phyloP scores from a whole-genome alignment of 2,888 invertebrate species.

The Cheilosia impressa region DNA sequence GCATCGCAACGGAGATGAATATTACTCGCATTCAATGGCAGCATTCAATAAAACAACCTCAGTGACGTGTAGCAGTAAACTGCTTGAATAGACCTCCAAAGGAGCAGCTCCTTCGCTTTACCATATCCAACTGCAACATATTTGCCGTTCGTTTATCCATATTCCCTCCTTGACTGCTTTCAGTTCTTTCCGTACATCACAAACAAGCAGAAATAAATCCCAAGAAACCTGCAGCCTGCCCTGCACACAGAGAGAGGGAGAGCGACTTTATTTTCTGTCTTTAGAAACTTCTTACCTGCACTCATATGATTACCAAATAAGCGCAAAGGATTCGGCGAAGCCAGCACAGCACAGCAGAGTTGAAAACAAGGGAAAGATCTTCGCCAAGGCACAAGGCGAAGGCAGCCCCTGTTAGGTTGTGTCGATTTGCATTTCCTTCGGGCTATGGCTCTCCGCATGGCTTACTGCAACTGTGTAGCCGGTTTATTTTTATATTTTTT shows the following conservation, averaged over 20 bases:
- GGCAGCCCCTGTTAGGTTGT: background rate
- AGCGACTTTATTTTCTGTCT: background rate
- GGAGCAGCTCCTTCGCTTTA: background rate
- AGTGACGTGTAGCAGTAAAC: constrained; percentile 32
- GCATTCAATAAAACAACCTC: constrained; percentile 29
- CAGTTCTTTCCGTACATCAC: background rate
- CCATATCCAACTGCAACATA: too few relatives aligned
- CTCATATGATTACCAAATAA: constrained; percentile 64
- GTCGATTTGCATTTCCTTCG: constrained; percentile 39
- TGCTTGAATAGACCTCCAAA: constrained; percentile 22
- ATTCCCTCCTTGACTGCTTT: background rate
- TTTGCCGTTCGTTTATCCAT: constrained; percentile 3
- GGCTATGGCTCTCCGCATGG: constrained; percentile 1
- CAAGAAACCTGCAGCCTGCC: background rate
- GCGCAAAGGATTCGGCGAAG: constrained; percentile 43
- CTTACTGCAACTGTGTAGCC: constrained; percentile 31
- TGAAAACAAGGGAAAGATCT: constrained; percentile 30
- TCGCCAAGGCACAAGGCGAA: background rate
- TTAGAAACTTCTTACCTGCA: constrained; percentile 51
- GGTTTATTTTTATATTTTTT: constrained; percentile 19
- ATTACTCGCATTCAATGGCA: background rate
- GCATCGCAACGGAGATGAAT: background rate
- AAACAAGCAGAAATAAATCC: constrained; percentile 11
- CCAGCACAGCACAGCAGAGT: constrained; percentile 22
- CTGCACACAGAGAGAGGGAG: background rate